Evolutionary conservation across 2,113 vertebrate genomes (phyloP).

Genomic region (Parotia lawesii): DNA sequence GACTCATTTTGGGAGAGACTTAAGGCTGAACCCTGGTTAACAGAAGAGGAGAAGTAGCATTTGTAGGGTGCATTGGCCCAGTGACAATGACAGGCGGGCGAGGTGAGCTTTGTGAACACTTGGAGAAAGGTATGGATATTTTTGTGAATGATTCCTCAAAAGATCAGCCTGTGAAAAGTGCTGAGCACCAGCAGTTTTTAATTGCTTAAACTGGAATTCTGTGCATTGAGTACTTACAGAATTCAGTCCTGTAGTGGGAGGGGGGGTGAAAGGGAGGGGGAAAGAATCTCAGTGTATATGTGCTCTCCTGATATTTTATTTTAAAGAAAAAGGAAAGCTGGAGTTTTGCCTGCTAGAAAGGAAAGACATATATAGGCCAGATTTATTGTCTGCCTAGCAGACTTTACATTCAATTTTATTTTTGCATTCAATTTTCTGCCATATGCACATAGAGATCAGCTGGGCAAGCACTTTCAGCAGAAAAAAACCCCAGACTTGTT

Average conservation of each 20-base stretch:
- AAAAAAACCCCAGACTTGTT: not conserved
- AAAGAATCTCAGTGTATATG: not conserved
- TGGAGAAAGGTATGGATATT: not conserved
- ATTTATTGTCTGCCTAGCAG: not conserved
- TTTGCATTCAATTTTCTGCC: constrained; percentile 12
- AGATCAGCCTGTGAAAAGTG: not conserved
- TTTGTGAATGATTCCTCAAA: not conserved
- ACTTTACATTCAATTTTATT: constrained; percentile 19
- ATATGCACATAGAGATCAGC: not conserved
- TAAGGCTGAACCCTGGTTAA: not conserved
- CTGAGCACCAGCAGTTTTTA: not conserved
- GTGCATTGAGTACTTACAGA: not conserved
- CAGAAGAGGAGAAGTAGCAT: not conserved
- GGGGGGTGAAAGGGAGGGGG: fast-evolving
- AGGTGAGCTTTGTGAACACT: not conserved
- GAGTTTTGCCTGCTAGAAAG: not conserved
- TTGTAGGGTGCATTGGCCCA: not conserved
- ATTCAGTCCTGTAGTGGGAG: not conserved
- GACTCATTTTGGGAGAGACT: not conserved
- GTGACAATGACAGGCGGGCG: not conserved
- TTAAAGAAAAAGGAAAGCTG: not conserved
- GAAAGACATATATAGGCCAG: not conserved
- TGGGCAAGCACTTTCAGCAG: not conserved
- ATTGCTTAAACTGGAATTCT: not conserved
- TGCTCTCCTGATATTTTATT: not conserved